Percentiles rank a stretch among this genome's conserved stretches.
Conservation (phyloP, 1,140 invertebrate species). For the Thaumatotibia leucotreta region DNA sequence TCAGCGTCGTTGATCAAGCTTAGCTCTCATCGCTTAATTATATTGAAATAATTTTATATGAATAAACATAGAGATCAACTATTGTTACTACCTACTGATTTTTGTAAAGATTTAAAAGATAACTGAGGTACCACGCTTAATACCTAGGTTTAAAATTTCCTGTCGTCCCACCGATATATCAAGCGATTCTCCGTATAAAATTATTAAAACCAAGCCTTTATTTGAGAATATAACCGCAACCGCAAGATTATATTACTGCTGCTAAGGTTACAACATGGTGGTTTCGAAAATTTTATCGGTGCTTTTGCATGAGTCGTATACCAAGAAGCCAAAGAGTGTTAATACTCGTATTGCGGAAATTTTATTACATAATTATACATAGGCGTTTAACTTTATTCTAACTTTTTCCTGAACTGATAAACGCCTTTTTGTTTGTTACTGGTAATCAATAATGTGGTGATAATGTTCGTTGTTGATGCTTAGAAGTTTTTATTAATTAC, state of each 20-base stretch:
- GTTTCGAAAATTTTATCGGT: background rate
- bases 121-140: background rate
- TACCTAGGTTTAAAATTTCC: background rate
- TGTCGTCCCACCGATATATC: background rate
- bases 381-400: too few relatives aligned
- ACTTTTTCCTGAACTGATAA: too few relatives aligned
- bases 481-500: too few relatives aligned
- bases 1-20: background rate
- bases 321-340: background rate
- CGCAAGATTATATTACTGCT: background rate
- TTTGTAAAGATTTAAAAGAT: background rate
- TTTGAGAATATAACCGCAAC: background rate
- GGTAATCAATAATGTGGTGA: too few relatives aligned
- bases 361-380: too few relatives aligned
- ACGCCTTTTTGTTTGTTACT: too few relatives aligned
- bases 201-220: background rate
- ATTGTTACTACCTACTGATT: too few relatives aligned
- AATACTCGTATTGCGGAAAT: background rate
- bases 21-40: too few relatives aligned
- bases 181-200: background rate
- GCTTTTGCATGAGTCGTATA: background rate
- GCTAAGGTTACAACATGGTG: background rate
- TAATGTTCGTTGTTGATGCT: too few relatives aligned
- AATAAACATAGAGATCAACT: too few relatives aligned
- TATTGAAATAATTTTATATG: too few relatives aligned